phyloP scores from a whole-genome alignment of 2,888 invertebrate species.

The Neoscelio sp. region DNA sequence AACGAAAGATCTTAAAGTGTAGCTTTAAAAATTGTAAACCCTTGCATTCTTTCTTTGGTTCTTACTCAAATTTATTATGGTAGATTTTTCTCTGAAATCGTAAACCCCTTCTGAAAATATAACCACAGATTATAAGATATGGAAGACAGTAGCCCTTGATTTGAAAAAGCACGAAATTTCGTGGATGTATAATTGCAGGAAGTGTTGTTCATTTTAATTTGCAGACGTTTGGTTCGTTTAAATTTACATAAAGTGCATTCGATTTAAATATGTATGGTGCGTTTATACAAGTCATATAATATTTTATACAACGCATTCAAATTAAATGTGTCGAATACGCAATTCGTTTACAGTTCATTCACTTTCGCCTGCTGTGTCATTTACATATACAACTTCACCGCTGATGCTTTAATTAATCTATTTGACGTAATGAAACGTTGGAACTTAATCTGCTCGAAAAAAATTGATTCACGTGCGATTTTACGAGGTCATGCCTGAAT shows the following conservation, averaged over 20 bases:
- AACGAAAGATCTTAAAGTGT: too few species aligned
- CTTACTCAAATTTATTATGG: conserved; percentile 16
- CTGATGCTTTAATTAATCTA: conserved; percentile 56
- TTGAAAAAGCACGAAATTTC: conserved; percentile 24
- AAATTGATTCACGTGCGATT: conserved; percentile 52
- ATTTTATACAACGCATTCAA: conserved; percentile 47
- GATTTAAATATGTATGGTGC: conserved; percentile 47
- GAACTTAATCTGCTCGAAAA: conserved; percentile 39
- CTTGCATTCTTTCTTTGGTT: too few species aligned
- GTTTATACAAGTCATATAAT: conserved; percentile 39
- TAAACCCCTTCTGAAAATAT: too few species aligned
- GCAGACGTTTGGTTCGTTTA: conserved; percentile 24
- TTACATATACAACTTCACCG: conserved; percentile 47
- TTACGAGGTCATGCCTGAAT: conserved; percentile 49
- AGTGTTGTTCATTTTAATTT: conserved; percentile 20
- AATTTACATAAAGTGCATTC: conserved; percentile 42
- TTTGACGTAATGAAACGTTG: conserved; percentile 49
- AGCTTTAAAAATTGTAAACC: too few species aligned
- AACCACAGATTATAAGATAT: conserved; percentile 4
- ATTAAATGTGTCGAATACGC: conserved; percentile 56
- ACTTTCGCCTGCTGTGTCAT: conserved; percentile 48
- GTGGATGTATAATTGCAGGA: conserved; percentile 11
- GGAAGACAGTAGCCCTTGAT: neutral
- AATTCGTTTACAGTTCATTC: conserved; percentile 56
- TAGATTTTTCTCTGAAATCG: conserved; percentile 7